Base-by-base conservation (phyloP, 2,797 vertebrate genomes). In the Graptemys geographica region DNA sequence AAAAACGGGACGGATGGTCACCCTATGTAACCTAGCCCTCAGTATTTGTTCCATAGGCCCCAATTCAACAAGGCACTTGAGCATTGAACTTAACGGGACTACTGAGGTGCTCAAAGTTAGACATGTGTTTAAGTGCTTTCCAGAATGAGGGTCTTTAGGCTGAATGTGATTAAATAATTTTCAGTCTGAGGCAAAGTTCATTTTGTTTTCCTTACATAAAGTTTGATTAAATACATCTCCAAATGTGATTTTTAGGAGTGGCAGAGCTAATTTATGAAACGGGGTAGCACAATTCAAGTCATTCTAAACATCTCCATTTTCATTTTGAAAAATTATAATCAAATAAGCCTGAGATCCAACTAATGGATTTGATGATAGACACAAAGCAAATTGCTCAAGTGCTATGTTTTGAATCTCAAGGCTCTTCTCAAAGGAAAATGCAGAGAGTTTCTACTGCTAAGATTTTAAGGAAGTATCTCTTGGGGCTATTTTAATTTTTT, bases 111-210 rank as follows among this genome's bases (percentile, higher is more conserved):
- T 72, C 65, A 41, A 41, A 72, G 65, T 49, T 49, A 78, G 81
- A 80, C 86, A 95, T 57, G 8, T 2, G 86, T 52, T 12, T 80
- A 92, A 96, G 95, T 93, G 94, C 90, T 96, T 83, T 94, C 84
- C 90, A 93, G 91, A 88, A 90, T 95, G 90, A 92, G 88, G 81
- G 90, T 59, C 81, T 92, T 92, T 85, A 93, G 81, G 91, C 83
- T 88, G 81, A 92, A 94, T 95, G 88, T 90, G 94, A 96, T 94
- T 96, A 94, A 97, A 96, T 47, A 81, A 9, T 93, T 96, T 83
- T 69, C 78, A 95, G 88, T 84, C 90, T 96, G 83, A 94, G 96
- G 88, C 79, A 96, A 80, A 90, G 95, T 52, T 90, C 96, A 95
- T 97, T 95, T 95, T 84, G 83, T 76, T 87, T 74, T 79, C 94